A percentile compares a stretch with the other conserved stretches of the same genome.
Conservation (phyloP, 30 jellyfish, hydroid and myxozoan genomes). For the Aurelia aurita complex sp. Pacific region DNA sequence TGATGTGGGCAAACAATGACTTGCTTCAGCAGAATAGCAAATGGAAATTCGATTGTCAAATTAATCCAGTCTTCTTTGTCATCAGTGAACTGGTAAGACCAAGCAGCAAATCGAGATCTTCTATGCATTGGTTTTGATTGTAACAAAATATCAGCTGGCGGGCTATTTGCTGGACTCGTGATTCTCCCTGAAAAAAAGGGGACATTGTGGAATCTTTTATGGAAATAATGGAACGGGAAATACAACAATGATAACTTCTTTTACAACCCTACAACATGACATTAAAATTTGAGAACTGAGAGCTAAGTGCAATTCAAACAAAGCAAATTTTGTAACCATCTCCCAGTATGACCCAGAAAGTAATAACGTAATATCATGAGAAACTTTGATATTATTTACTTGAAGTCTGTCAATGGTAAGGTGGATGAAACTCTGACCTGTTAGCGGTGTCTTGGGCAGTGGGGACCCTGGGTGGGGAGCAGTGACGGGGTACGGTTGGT, state of each 20-base stretch:
- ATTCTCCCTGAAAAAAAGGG: conserved; percentile 67
- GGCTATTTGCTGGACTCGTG: conserved; percentile 70
- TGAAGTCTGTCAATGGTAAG: too few species aligned
- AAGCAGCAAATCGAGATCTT: conserved; percentile 89
- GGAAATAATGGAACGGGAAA: neutral
- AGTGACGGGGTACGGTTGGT: too few species aligned
- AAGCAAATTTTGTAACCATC: too few species aligned
- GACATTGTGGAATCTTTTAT: neutral
- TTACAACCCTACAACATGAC: neutral
- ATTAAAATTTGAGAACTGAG: neutral
- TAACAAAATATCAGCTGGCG: conserved; percentile 75
- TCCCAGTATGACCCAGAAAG: too few species aligned
- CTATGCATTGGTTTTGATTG: conserved; percentile 70
- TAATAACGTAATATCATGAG: too few species aligned
- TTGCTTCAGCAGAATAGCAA: conserved; percentile 72
- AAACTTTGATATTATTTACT: too few species aligned
- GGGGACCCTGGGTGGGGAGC: too few species aligned
- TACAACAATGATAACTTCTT: neutral
- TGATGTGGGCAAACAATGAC: conserved; percentile 61
- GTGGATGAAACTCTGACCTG: too few species aligned
- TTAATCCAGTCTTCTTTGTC: conserved; percentile 68
- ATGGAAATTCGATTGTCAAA: conserved; percentile 70
- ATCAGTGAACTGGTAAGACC: conserved; percentile 75
- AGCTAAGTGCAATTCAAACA: too few species aligned
- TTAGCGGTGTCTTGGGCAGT: too few species aligned